phyloP scores from a whole-genome alignment of 2,888 invertebrate species.

The Drepanosiphum platanoidis region DNA sequence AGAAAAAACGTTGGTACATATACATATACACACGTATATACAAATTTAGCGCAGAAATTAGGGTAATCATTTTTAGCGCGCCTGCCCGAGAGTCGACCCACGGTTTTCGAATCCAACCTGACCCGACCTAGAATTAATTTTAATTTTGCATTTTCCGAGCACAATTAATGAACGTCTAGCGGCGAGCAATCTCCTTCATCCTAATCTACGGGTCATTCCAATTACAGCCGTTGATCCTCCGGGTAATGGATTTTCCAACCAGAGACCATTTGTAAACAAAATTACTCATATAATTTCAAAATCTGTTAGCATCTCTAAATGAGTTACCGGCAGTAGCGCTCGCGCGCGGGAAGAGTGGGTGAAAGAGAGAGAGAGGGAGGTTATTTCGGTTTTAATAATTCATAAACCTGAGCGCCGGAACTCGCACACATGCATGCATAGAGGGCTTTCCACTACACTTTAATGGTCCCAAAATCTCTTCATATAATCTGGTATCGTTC shows the following conservation, averaged over 20 bases:
- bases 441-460: slow-evolving; percentile 58
- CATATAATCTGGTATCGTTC: slow-evolving; percentile 58
- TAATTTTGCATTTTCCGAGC: slow-evolving; percentile 56
- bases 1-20: too few relatives aligned
- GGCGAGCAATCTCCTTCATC: slow-evolving; percentile 43
- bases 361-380: too few relatives aligned
- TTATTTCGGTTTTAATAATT: slow-evolving; percentile 61
- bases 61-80: slow-evolving; percentile 34
- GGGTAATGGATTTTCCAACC: slow-evolving; percentile 54
- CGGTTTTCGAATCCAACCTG: slow-evolving; percentile 56
- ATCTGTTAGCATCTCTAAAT: slow-evolving; percentile 61
- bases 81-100: not conserved
- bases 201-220: slow-evolving; percentile 60
- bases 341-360: too few relatives aligned
- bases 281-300: slow-evolving; percentile 62
- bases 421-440: slow-evolving; percentile 14
- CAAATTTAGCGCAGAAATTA: not conserved
- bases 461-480: slow-evolving; percentile 60
- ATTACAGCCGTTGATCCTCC: slow-evolving; percentile 60
- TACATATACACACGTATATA: too few relatives aligned
- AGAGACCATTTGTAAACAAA: slow-evolving; percentile 60
- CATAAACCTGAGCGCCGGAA: slow-evolving; percentile 44
- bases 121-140: slow-evolving; percentile 59
- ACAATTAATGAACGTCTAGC: slow-evolving; percentile 57
- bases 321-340: slow-evolving; percentile 31